Percentiles rank a stretch among this genome's conserved stretches.
Evolutionary conservation across 2,113 vertebrate genomes (phyloP).

Genomic region (Myxocyprinus asiaticus): DNA sequence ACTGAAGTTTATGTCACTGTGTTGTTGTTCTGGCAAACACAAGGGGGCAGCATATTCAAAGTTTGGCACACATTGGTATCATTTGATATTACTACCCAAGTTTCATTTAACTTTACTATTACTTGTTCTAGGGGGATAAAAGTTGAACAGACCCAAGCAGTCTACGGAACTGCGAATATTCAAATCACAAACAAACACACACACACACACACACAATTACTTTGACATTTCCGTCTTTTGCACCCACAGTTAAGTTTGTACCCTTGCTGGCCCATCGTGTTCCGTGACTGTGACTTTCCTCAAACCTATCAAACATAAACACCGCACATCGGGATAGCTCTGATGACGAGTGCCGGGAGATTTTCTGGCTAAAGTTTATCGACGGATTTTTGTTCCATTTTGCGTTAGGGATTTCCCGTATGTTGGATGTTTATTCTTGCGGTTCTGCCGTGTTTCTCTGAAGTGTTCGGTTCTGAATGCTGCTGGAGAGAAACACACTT

Average conservation of each 20-base stretch:
- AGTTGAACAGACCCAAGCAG: neutral
- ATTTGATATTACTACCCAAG: no score
- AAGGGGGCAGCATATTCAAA: constrained; percentile 2
- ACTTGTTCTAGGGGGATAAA: no score
- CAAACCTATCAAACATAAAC: neutral
- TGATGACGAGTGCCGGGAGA: constrained; percentile 46
- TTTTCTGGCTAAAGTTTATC: constrained; percentile 36
- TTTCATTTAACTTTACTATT: no score
- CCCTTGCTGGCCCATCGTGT: neutral
- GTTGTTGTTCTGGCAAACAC: neutral
- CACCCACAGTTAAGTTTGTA: no score
- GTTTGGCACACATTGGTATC: no score
- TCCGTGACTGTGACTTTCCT: neutral
- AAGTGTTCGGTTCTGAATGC: constrained; percentile 57
- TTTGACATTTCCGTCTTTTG: no score
- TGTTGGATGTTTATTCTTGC: constrained; percentile 46
- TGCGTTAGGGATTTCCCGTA: constrained; percentile 70
- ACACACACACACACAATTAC: no score
- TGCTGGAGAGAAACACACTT: constrained; percentile 21
- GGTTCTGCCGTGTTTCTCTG: constrained; percentile 53
- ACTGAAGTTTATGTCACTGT: neutral
- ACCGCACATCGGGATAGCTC: constrained; percentile 34
- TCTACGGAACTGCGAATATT: neutral
- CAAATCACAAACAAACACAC: neutral
- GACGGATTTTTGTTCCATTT: constrained; percentile 62